Evolutionary conservation across 2,888 invertebrate genomes (phyloP).

Genomic region (Cephus rjabovi): DNA sequence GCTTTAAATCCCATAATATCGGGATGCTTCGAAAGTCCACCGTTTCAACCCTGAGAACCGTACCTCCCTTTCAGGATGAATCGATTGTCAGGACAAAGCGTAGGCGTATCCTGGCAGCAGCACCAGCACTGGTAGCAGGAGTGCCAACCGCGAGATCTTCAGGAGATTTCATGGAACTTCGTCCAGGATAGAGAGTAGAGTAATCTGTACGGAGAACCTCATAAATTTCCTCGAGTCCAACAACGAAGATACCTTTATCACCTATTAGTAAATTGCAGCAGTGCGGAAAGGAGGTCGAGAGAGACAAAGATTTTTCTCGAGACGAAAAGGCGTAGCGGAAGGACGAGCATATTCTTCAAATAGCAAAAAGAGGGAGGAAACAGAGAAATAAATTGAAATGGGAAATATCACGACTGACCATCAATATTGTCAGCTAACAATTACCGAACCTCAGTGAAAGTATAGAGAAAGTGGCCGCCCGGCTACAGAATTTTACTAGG

Average conservation of each 20-base stretch:
- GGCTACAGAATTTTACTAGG: neutral
- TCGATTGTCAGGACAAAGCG: slow-evolving; percentile 11
- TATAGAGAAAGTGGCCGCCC: neutral
- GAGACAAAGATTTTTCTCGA: neutral
- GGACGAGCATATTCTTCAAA: neutral
- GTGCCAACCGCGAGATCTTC: neutral
- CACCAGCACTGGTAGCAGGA: neutral
- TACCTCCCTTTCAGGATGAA: neutral
- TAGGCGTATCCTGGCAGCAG: slow-evolving; percentile 2
- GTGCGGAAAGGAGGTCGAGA: neutral
- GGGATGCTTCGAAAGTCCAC: neutral
- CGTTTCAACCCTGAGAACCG: neutral
- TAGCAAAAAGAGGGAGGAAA: neutral
- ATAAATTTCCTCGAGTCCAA: neutral
- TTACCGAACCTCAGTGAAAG: neutral
- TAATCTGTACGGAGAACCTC: neutral
- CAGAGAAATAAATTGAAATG: neutral
- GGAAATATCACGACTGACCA: neutral
- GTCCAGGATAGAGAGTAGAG: neutral
- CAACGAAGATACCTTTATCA: neutral
- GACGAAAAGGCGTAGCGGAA: neutral
- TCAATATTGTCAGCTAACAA: neutral
- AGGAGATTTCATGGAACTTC: neutral
- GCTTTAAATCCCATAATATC: neutral
- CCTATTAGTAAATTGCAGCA: neutral